These are phyloP conservation scores for Centruroides sculpturatus DNA, from an alignment of 1,140 invertebrate genomes.

Conservation along the genomic window DNA sequence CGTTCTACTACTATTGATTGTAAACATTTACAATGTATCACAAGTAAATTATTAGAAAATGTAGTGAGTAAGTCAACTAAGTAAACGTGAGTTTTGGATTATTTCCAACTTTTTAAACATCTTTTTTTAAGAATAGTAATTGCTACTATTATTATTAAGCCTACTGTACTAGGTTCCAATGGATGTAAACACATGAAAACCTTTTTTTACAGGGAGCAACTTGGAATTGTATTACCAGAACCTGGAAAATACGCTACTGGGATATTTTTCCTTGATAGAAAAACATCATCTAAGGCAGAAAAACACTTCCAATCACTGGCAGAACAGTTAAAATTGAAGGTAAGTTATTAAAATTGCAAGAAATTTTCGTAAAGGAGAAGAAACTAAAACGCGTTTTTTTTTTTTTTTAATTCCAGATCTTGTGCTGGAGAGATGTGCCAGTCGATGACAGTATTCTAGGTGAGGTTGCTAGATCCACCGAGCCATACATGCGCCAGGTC, in stretches of 20 bases:
- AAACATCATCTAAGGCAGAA: slow-evolving; percentile 64
- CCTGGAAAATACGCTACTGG: slow-evolving; percentile 88
- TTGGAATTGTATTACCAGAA: slow-evolving; percentile 64
- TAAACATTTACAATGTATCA: too few relatives aligned
- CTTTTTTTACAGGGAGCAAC: slow-evolving; percentile 45
- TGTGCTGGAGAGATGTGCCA: slow-evolving; percentile 85
- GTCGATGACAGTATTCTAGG: slow-evolving; percentile 73
- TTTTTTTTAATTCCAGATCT: slow-evolving; percentile 37
- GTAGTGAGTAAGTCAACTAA: too few relatives aligned
- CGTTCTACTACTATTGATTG: too few relatives aligned
- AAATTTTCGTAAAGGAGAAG: too few relatives aligned
- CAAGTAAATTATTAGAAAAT: too few relatives aligned
- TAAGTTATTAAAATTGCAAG: too few relatives aligned
- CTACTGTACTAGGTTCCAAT: too few relatives aligned
- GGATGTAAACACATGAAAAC: not conserved
- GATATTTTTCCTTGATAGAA: slow-evolving; percentile 79
- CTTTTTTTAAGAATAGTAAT: too few relatives aligned
- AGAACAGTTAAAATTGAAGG: slow-evolving; percentile 39
- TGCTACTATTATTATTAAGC: too few relatives aligned
- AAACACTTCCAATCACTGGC: slow-evolving; percentile 64
- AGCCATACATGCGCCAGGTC: slow-evolving; percentile 59
- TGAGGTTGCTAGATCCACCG: slow-evolving; percentile 74
- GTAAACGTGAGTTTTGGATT: too few relatives aligned
- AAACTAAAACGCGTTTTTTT: slow-evolving; percentile 1
- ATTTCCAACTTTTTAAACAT: too few relatives aligned